A percentile compares a stretch with the other conserved stretches of the same genome.
Conservation (phyloP, 2,113 vertebrate genomes). For the Psammodynastes pulverulentus region DNA sequence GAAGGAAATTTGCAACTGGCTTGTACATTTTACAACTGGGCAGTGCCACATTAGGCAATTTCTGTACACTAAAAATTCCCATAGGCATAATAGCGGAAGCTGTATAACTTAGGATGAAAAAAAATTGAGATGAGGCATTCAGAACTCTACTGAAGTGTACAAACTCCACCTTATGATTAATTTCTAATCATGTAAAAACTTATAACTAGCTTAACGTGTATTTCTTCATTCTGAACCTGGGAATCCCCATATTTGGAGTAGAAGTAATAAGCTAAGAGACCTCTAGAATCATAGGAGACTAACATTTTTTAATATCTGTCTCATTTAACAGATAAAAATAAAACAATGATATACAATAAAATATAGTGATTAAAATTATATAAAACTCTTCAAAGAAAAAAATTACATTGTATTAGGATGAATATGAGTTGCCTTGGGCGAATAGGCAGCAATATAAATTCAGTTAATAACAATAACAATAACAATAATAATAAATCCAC, state of each 20-base stretch:
- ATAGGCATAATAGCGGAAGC: background rate
- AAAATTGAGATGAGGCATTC: background rate
- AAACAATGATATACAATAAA: background rate
- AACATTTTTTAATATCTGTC: background rate
- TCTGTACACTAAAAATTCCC: background rate
- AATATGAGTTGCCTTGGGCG: too few species aligned
- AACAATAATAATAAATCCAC: too few species aligned
- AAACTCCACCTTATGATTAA: background rate
- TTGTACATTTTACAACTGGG: background rate
- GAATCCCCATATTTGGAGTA: background rate
- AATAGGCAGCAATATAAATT: too few species aligned
- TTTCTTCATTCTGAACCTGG: background rate
- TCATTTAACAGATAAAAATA: background rate
- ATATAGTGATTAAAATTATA: background rate
- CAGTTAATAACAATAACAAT: too few species aligned
- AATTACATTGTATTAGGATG: background rate
- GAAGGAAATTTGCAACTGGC: background rate
- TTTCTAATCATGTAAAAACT: background rate
- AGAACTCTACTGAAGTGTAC: background rate
- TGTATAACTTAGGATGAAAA: background rate
- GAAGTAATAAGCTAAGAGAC: background rate
- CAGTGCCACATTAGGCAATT: background rate
- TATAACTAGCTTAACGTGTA: background rate
- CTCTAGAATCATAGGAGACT: background rate
- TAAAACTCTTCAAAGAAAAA: background rate